phyloP scores from a whole-genome alignment of 2,888 invertebrate species.

The Drosophila meridionalis region DNA sequence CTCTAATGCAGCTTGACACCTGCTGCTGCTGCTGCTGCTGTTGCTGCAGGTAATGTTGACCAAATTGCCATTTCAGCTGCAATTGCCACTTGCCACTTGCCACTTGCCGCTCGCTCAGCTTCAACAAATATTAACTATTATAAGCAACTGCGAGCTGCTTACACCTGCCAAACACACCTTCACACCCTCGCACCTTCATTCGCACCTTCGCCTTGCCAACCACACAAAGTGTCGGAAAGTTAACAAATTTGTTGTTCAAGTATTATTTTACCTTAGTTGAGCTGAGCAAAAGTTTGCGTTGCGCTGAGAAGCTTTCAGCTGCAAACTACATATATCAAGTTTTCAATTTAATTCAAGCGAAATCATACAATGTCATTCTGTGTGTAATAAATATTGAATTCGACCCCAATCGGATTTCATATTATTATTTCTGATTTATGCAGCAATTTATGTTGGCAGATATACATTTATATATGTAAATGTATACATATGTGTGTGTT shows the following conservation, averaged over 20 bases:
- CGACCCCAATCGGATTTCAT: background rate
- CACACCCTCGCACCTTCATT: background rate
- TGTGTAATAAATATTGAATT: background rate
- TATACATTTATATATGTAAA: background rate
- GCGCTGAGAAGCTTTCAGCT: background rate
- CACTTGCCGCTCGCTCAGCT: constrained; percentile 19
- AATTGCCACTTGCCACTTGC: constrained; percentile 36
- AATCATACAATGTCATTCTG: background rate
- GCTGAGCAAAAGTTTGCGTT: background rate
- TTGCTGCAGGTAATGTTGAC: constrained; percentile 10
- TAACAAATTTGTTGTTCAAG: constrained; percentile 3
- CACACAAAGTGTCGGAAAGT: constrained; percentile 3
- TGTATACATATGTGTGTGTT: background rate
- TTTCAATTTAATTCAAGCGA: background rate
- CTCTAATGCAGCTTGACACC: constrained; percentile 63
- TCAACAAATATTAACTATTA: constrained; percentile 36
- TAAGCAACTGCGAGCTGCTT: constrained; percentile 7
- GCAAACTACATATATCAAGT: background rate
- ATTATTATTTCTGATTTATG: background rate
- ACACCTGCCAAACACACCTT: constrained; percentile 14
- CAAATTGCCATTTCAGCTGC: constrained; percentile 18
- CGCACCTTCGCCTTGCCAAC: background rate
- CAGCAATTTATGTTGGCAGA: background rate
- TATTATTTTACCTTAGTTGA: constrained; percentile 4
- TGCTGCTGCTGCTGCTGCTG: constrained; percentile 28